phyloP scores from a whole-genome alignment of 1,140 invertebrate species.

The Paraescarpia echinospica region DNA sequence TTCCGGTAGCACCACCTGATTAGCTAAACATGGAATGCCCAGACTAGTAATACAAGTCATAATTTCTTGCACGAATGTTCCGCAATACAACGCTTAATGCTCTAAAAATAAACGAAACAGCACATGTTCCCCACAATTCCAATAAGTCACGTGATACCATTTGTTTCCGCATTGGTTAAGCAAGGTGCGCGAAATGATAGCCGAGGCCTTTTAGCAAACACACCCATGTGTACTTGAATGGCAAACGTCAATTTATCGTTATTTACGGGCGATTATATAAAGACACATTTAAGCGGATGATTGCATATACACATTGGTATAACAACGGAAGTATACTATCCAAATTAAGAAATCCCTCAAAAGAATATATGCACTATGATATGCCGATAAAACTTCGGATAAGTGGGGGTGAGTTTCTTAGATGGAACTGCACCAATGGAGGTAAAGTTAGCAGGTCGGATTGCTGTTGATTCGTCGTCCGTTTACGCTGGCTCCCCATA shows the following conservation, averaged over 20 bases:
- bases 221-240: background rate
- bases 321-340: background rate
- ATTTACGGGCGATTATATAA: background rate
- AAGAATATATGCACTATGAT: background rate
- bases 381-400: background rate
- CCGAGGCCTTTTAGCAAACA: too few relatives aligned
- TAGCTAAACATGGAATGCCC: too few relatives aligned
- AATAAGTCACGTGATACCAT: too few relatives aligned
- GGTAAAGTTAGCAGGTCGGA: constrained; percentile 9
- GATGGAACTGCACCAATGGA: constrained; percentile 15
- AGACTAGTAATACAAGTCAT: too few relatives aligned
- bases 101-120: too few relatives aligned
- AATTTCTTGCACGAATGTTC: too few relatives aligned
- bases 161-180: too few relatives aligned
- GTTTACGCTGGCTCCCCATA: constrained; percentile 5
- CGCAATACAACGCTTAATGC: too few relatives aligned
- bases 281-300: background rate
- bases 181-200: too few relatives aligned
- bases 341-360: background rate
- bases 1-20: too few relatives aligned
- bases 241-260: background rate
- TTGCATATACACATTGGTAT: background rate
- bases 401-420: background rate
- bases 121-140: too few relatives aligned
- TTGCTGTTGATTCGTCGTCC: constrained; percentile 17